Base-by-base conservation (phyloP, 1,140 invertebrate genomes). In the Grapholita molesta region DNA sequence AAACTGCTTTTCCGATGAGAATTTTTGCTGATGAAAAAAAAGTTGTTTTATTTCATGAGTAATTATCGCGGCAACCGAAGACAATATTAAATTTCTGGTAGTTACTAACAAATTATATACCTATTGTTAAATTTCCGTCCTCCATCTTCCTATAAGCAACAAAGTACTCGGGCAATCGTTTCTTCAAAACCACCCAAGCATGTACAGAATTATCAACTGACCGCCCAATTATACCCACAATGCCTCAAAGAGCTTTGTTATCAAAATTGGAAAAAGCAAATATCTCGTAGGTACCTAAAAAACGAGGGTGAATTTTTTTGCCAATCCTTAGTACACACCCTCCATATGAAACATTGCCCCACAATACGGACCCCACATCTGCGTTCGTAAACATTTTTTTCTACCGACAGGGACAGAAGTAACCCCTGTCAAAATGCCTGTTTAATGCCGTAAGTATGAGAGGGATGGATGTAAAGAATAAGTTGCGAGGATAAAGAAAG, bases 401-500 rank as follows among this genome's bases (percentile, higher is more conserved):
- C 84, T 88, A 86, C 6, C 66, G 77, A 89, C 61, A 42, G 80
- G 69, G 85, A 85, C 64, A 66, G 68, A 52, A 35, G 52, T 11
- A 68, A 71, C 64, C 35, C 67, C 69, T 78, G 79, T 78, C 75
- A 78, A 78, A 70, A 75, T 66, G 18, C 21, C 68, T 18, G 64
- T 11, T 15, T 48, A 70, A 66, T 67, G 11, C 7, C 2, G 11
- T 21, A 57, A 0, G 86, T 71, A 35, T n/a, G 82, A 91, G 70
- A 74, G 89, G 80, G 89, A 91, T 67, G 77, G 81, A 57, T 68
- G 79, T 76, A 85, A 84, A 82, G 79, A 86, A 89, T 89, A 89
- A 87, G 87, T 90, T 90, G 78, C 74, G 69, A 76, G 85, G 85
- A 90, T 90, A 89, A 90, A 90, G 88, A 90, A 90, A 90, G 83